These are phyloP conservation scores for Tyrannus savana DNA, from an alignment of 2,113 vertebrate species.

Conservation along the genomic window DNA sequence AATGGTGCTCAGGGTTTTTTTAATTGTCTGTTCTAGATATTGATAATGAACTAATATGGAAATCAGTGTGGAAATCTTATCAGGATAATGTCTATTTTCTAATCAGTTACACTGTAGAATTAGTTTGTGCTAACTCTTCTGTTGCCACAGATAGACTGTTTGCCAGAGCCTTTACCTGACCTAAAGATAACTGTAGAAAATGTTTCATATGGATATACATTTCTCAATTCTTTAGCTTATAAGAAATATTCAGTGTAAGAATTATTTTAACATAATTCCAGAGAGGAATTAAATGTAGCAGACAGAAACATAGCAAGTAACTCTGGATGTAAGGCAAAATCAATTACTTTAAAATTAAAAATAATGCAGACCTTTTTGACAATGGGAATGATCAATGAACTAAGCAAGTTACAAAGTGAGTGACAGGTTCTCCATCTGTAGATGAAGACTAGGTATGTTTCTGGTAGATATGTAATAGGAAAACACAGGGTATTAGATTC, in stretches of 20 bases:
- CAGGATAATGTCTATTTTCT: neutral
- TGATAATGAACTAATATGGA: neutral
- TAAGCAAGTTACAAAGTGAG: neutral
- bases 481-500: neutral
- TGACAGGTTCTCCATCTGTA: neutral
- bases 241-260: neutral
- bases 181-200: neutral
- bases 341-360: neutral
- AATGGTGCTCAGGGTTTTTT: neutral
- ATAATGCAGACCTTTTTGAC: neutral
- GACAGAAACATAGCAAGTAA: neutral
- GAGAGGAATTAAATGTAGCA: neutral
- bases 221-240: neutral
- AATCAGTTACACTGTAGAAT: neutral
- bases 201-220: neutral
- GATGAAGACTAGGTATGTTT: neutral
- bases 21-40: neutral
- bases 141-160: neutral
- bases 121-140: neutral
- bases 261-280: neutral
- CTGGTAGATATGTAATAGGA: neutral
- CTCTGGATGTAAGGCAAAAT: neutral
- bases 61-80: neutral
- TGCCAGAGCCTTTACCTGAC: neutral
- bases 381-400: neutral